These are phyloP conservation scores for Equus quagga DNA, from an alignment of 2,113 vertebrate genomes.

Conservation along the genomic window DNA sequence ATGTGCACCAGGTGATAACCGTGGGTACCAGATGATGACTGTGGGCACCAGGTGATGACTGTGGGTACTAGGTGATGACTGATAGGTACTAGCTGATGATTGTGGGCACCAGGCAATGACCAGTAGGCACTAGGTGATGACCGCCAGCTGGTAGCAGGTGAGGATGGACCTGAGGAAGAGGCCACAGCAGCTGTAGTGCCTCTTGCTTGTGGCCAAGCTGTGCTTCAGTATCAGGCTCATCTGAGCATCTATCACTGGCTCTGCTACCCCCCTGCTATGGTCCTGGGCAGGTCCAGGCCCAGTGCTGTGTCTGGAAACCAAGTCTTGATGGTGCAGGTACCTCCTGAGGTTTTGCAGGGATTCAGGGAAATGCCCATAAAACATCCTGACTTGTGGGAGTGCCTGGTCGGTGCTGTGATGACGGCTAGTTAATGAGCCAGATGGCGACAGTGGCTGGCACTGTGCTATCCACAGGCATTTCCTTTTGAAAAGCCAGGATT, in stretches of 20 bases:
- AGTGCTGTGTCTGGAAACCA: rapidly evolving
- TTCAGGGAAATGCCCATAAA: too few relatives aligned
- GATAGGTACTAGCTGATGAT: background rate
- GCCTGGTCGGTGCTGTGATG: rapidly evolving
- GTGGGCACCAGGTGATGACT: too few relatives aligned
- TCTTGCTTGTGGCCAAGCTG: background rate
- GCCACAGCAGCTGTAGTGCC: rapidly evolving
- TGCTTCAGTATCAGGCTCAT: background rate
- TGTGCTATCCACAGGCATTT: rapidly evolving
- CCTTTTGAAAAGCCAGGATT: background rate
- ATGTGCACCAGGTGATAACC: too few relatives aligned
- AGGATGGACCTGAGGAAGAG: too few relatives aligned
- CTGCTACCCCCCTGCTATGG: rapidly evolving
- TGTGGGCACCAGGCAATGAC: background rate
- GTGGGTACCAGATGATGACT: too few relatives aligned
- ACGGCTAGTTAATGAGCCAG: rapidly evolving
- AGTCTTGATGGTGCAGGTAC: rapidly evolving
- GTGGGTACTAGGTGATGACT: background rate
- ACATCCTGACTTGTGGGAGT: too few relatives aligned
- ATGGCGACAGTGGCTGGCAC: background rate
- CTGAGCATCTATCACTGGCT: background rate
- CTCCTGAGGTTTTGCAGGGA: background rate
- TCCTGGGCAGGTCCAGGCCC: background rate
- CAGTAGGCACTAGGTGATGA: rapidly evolving
- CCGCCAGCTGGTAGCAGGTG: background rate